Evolutionary conservation across 2,888 invertebrate genomes (phyloP).

Genomic region (Cyrtodaria siliqua): DNA sequence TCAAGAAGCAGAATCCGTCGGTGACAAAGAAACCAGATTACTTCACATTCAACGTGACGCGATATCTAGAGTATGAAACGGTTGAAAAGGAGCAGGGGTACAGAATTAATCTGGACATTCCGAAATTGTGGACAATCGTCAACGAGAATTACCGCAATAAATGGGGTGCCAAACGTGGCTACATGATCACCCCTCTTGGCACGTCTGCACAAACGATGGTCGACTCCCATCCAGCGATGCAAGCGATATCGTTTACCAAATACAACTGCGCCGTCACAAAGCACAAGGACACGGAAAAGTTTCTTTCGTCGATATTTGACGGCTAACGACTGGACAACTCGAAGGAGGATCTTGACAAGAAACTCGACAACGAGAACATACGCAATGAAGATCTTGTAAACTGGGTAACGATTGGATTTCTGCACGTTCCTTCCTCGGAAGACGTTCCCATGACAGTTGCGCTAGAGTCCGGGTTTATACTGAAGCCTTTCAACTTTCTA

Average conservation of each 20-base stretch:
- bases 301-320: constrained; percentile 28
- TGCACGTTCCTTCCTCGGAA: constrained; percentile 42
- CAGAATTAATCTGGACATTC: constrained; percentile 46
- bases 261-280: constrained; percentile 40
- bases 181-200: constrained; percentile 43
- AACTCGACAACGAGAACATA: constrained; percentile 41
- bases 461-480: constrained; percentile 24
- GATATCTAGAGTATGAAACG: constrained; percentile 55
- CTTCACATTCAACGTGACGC: constrained; percentile 7
- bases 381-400: constrained; percentile 38
- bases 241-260: constrained; percentile 31
- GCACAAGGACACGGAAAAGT: constrained; percentile 31
- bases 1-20: constrained; percentile 6
- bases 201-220: constrained; percentile 12
- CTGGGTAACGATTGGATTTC: constrained; percentile 42
- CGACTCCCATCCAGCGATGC: constrained; percentile 19
- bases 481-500: constrained; percentile 50
- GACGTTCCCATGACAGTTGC: constrained; percentile 45
- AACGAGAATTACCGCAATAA: constrained; percentile 64
- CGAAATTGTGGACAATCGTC: constrained; percentile 61
- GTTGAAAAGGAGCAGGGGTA: constrained; percentile 51
- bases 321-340: constrained; percentile 26
- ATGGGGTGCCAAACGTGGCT: constrained; percentile 62
- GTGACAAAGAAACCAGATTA: constrained; percentile 6
- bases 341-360: constrained; percentile 21